phyloP scores from a whole-genome alignment of 2,113 vertebrate genomes.

The Cyprinus carpio region DNA sequence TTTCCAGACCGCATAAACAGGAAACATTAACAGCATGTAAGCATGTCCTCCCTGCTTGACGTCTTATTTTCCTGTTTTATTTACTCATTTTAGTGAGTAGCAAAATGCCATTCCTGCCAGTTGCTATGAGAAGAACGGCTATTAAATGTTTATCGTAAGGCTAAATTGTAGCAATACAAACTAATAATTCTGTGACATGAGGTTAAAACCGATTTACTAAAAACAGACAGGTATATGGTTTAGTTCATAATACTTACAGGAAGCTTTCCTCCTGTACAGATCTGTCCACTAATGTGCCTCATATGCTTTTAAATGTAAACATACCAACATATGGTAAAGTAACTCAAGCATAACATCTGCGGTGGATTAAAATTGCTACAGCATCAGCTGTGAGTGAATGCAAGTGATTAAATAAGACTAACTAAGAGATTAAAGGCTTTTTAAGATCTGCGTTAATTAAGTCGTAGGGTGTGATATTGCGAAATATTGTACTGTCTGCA shows the following conservation, averaged over 20 bases:
- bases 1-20: slow-evolving; percentile 35
- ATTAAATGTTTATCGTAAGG: slow-evolving; percentile 19
- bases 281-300: slow-evolving; percentile 52
- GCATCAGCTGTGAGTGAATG: slow-evolving; percentile 55
- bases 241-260: slow-evolving; percentile 24
- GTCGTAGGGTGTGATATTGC: slow-evolving; percentile 40
- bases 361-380: slow-evolving; percentile 53
- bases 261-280: slow-evolving; percentile 57
- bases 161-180: neutral
- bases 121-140: neutral
- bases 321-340: slow-evolving; percentile 58
- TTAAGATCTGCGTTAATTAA: slow-evolving; percentile 41
- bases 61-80: slow-evolving; percentile 27
- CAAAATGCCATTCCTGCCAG: slow-evolving; percentile 8
- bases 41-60: slow-evolving; percentile 6
- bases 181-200: neutral
- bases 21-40: slow-evolving; percentile 39
- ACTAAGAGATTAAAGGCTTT: slow-evolving; percentile 59
- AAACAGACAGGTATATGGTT: slow-evolving; percentile 11
- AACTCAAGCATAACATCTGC: slow-evolving; percentile 61
- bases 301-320: slow-evolving; percentile 52
- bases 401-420: slow-evolving; percentile 51
- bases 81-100: slow-evolving; percentile 43
- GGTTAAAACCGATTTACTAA: neutral
- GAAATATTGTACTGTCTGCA: neutral